A percentile compares a stretch with the other conserved stretches of the same genome.
phyloP scores from a whole-genome alignment of 1,140 invertebrate species.

The Drosophila tsacasi region DNA sequence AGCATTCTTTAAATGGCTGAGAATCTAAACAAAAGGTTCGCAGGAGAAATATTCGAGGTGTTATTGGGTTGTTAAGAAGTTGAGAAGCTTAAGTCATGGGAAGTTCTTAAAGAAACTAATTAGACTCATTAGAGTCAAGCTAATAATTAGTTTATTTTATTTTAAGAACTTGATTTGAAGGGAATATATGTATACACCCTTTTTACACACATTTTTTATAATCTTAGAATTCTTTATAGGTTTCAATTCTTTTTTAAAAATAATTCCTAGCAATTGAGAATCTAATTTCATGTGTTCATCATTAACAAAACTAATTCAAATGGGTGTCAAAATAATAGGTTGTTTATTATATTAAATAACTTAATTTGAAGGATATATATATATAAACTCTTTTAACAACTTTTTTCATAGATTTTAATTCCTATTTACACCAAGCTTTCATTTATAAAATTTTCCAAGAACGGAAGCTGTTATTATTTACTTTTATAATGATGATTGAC shows the following conservation, averaged over 20 bases:
- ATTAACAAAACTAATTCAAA: neutral
- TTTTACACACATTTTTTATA: neutral
- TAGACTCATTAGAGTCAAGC: too few relatives aligned
- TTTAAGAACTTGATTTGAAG: neutral
- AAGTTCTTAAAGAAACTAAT: neutral
- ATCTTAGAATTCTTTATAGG: too few relatives aligned
- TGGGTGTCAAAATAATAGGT: too few relatives aligned
- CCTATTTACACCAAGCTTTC: neutral
- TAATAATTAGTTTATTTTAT: neutral
- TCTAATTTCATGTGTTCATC: neutral
- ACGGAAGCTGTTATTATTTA: constrained; percentile 26
- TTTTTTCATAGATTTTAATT: neutral
- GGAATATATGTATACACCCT: neutral
- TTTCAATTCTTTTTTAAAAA: too few relatives aligned
- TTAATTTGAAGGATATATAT: neutral
- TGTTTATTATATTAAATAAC: neutral
- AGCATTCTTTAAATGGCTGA: neutral
- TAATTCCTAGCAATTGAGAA: neutral
- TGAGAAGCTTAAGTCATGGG: neutral
- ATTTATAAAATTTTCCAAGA: neutral
- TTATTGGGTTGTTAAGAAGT: neutral
- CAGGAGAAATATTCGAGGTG: neutral
- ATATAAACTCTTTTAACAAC: neutral
- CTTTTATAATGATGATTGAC: constrained; percentile 61
- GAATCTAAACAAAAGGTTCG: neutral